phyloP scores from a whole-genome alignment of 2,113 vertebrate genomes.

The Prunella himalayana region DNA sequence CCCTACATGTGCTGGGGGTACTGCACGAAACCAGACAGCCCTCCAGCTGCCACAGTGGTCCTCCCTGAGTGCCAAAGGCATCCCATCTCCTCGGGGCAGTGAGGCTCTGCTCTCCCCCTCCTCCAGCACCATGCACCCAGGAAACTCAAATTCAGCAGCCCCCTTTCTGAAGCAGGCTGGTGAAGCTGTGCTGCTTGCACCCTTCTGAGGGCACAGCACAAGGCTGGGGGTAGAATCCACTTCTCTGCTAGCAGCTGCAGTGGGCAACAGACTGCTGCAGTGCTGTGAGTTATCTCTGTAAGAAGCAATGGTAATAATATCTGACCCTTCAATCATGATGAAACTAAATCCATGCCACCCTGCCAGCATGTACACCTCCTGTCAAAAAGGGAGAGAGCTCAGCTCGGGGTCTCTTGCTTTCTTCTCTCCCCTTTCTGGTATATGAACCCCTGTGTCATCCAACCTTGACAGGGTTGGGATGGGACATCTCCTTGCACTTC shows the following conservation, averaged over 20 bases:
- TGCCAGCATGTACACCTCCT: neutral
- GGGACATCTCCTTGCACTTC: neutral
- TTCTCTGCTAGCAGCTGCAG: neutral
- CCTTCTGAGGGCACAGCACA: neutral
- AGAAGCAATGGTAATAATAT: neutral
- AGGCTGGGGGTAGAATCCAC: neutral
- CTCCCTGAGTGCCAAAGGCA: neutral
- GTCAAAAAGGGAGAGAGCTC: neutral
- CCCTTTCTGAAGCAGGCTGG: neutral
- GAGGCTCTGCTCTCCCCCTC: neutral
- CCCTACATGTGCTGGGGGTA: neutral
- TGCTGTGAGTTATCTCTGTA: neutral
- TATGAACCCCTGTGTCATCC: neutral
- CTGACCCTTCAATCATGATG: neutral
- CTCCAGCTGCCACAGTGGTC: neutral
- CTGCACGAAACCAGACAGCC: neutral
- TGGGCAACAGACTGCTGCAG: neutral
- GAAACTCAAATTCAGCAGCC: neutral
- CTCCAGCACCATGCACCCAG: neutral
- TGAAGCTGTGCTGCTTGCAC: neutral
- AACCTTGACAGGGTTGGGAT: neutral
- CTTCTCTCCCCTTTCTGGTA: neutral
- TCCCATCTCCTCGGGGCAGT: neutral
- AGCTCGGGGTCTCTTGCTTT: fast-evolving
- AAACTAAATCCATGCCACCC: neutral